Base-by-base conservation (phyloP, 1,140 invertebrate genomes). In the Drosophila sturtevanti region DNA sequence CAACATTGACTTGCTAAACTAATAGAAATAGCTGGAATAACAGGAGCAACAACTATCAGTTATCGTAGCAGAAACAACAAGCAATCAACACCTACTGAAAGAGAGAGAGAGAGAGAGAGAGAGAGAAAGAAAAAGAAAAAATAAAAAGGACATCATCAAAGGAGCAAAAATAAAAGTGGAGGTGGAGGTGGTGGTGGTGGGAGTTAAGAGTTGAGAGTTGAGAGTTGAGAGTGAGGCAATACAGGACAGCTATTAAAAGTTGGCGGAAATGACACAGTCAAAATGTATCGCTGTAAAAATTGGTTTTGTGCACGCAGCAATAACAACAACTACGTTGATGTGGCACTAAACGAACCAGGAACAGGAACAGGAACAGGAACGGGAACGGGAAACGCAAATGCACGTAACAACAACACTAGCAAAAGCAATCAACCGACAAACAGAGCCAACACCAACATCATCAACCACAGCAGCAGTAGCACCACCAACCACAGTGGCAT, bases 251-350 rank as follows among this genome's bases (percentile, higher is more conserved):
- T 74, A 70, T 85, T 85, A 82, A 86, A 86, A 86, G 84, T 48
- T 69, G 82, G 68, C 84, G 82, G 82, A 79, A 87, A 87, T 87
- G 82, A 86, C 81, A 84, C 71, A 85, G 74, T 62, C 77, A 69
- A 78, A 85, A 91, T 91, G 90, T 89, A 90, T 79, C 89, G 86
- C 55, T 94, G 94, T 85, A 93, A 93, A 34, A 92, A 93, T 55
- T 94, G 94, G 94, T 90, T 94, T 65, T 94, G 93, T 79, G 89
- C 93, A 34, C 89, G 93, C 63, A 91, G 79, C 79, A 92, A 92
- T 77, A 91, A 91, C 77, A 91, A 91, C 77, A 84, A 91, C 82
- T 91, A 91, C 54, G 81, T 84, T 24, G 89, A 90, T 67, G 82
- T 90, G 54, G 86, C 85, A 72, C 71, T 89, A 89, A 81, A 68